Evolutionary conservation across 2,797 vertebrate genomes (phyloP), one percentile per base, ranked within the genome.

Genomic region (Petrocephalus schoutedeni): DNA sequence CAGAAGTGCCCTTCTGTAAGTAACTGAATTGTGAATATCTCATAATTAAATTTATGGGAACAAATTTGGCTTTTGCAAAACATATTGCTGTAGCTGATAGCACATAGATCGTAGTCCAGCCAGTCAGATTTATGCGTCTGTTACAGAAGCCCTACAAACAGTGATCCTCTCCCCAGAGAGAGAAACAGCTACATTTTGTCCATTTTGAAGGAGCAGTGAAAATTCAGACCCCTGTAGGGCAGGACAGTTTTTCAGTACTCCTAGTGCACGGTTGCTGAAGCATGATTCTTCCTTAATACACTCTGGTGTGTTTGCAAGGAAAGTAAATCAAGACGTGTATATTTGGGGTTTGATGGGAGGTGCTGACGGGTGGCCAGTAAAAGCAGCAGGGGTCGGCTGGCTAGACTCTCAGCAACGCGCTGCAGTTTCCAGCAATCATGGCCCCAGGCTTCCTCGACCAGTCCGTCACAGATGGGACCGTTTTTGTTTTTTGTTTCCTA

Each of bases 311-410:
- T 87, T 83, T 28, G 21, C 5, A 21, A 32, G 14, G 53, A 82
- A 77, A 82, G 82, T 5, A 36, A 83, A 64, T 32, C 71, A 74
- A 77, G 71, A 67, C 49, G 23, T 54, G 87, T 85, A 54, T 84
- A 32, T 88, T 45, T 83, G 12, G 14, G 32, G 57, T 88, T 89
- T 88, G 90, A 83, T 89, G 89, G 86, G 59, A 88, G 89, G 87
- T 89, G 90, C 88, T 91, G 91, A 93, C 90, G 74, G 90, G 91
- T 90, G 87, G 88, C 19, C 88, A 23, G 84, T 14, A 21, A 88
- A 28, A 80, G 57, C 45, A 57, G 12, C 36, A 28, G 53, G 56
- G 84, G 14, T 57, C n/a, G 41, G 32, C 56, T 41, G 28, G 84
- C 32, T 85, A 53, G 10, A 58, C 23, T 56, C 71, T 45, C 74